These are phyloP conservation scores for Drosophila kepulauana DNA, from an alignment of 1,140 invertebrate species.

Conservation along the genomic window DNA sequence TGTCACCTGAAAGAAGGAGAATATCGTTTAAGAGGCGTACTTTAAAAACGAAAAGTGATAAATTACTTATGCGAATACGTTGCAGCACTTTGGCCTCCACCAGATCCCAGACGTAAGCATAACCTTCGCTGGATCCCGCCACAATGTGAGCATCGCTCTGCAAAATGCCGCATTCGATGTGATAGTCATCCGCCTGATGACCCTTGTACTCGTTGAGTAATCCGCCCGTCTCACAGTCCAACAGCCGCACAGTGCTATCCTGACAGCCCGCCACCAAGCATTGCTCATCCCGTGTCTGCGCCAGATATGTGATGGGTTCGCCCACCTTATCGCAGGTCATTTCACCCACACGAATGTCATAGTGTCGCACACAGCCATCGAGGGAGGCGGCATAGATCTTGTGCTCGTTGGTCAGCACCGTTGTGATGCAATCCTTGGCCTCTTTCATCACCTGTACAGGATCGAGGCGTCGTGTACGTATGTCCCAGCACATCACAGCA, in stretches of 20 bases:
- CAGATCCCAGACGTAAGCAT: slow-evolving; percentile 95
- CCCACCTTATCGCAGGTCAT: slow-evolving; percentile 94
- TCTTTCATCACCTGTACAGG: slow-evolving; percentile 94
- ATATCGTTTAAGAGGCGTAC: neutral
- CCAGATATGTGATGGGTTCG: slow-evolving; percentile 90
- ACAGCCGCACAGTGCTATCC: slow-evolving; percentile 92
- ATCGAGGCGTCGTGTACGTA: slow-evolving; percentile 89
- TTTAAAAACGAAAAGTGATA: neutral
- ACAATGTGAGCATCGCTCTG: slow-evolving; percentile 93
- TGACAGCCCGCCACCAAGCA: slow-evolving; percentile 94
- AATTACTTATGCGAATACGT: slow-evolving; percentile 85
- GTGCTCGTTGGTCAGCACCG: slow-evolving; percentile 93
- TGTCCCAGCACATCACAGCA: slow-evolving; percentile 96
- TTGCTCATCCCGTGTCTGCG: slow-evolving; percentile 88
- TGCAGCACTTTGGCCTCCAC: slow-evolving; percentile 89
- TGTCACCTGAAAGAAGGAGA: slow-evolving; percentile 66
- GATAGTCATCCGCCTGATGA: slow-evolving; percentile 92
- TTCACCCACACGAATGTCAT: slow-evolving; percentile 95
- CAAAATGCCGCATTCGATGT: slow-evolving; percentile 94
- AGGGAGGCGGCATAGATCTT: slow-evolving; percentile 96
- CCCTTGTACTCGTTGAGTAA: slow-evolving; percentile 92
- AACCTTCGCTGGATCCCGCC: slow-evolving; percentile 94
- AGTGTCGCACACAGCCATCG: slow-evolving; percentile 94
- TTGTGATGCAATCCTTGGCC: slow-evolving; percentile 96
- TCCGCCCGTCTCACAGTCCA: slow-evolving; percentile 96